Base-by-base conservation (phyloP, 2,888 invertebrate genomes). In the Agrochola circellaris region DNA sequence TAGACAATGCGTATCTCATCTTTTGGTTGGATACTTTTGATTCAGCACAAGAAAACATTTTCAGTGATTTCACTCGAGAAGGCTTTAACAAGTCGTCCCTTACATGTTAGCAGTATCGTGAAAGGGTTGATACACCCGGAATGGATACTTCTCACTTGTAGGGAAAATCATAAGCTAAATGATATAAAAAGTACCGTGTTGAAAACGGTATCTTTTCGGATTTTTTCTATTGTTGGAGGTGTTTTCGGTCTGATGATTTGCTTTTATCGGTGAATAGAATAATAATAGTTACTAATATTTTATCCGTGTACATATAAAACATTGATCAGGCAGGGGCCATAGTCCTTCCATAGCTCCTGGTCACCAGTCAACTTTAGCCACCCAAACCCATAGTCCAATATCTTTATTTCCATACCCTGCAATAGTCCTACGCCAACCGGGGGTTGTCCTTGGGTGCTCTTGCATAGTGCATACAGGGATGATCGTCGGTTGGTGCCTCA, bases 31-130 rank as follows among this genome's bases (percentile, higher is more conserved):
- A n/a, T 42, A 15, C 8, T 54, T 68, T 69, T 26, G 34, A 81
- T 73, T 67, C 66, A 62, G 34, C 26, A 3, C 17, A 68, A 61
- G 42, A 54, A 79, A 82, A 75, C 34, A 64, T 65, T 69, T 34
- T 66, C 65, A 70, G 60, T 51, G 42, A 76, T 69, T 70, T 61
- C 48, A n/a, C 69, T 66, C 23, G 42, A 76, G 76, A 2, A 45
- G 23, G 20, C n/a, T 58, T 67, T 62, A 23, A 58, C 34, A 73
- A 70, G n/a, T 42, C 8, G 30, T 34, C 60, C 54, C n/a, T 38
- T 51, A 13, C 23, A 42, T 64, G 73, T 51, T 26, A 34, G 30
- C 34, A n/a, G 26, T 23, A 9, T 26, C 15, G 15, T 69, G 34
- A 65, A 83, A 34, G 61, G 61, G 64, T 78, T 65, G 9, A 15